Conservation (phyloP, 2,113 vertebrate genomes). For the Proterorhinus semilunaris region DNA sequence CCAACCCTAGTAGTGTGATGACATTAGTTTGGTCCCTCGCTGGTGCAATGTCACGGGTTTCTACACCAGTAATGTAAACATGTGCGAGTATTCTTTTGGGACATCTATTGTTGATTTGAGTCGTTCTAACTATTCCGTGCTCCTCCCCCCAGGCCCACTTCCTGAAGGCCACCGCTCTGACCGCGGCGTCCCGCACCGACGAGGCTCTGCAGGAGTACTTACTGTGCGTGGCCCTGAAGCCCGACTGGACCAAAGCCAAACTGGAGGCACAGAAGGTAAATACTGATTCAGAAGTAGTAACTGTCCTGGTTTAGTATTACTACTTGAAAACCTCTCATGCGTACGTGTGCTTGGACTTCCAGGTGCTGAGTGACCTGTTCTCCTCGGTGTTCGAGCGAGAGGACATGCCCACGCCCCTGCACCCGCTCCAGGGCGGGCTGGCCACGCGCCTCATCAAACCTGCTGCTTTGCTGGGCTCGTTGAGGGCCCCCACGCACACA, state of each 20-base stretch:
- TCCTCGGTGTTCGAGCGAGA: slow-evolving; percentile 87
- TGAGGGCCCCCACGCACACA: slow-evolving; percentile 64
- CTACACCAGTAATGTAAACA: too few species aligned
- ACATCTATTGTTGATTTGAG: background rate
- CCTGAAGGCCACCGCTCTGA: slow-evolving; percentile 85
- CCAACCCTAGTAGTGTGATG: too few species aligned
- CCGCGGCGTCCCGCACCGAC: slow-evolving; percentile 79
- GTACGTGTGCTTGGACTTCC: background rate
- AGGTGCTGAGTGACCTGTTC: slow-evolving; percentile 91
- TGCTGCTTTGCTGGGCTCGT: slow-evolving; percentile 73
- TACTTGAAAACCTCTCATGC: background rate
- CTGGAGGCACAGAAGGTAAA: slow-evolving; percentile 88
- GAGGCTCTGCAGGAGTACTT: slow-evolving; percentile 90
- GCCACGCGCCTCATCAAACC: slow-evolving; percentile 79
- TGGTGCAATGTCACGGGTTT: too few species aligned
- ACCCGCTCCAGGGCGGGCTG: slow-evolving; percentile 70
- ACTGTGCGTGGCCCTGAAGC: slow-evolving; percentile 87
- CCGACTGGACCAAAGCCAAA: slow-evolving; percentile 86
- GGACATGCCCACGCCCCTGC: slow-evolving; percentile 75
- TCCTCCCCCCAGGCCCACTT: slow-evolving; percentile 79
- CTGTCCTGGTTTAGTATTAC: too few species aligned
- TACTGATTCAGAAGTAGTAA: background rate
- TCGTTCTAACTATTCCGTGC: background rate
- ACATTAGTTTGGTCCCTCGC: too few species aligned
- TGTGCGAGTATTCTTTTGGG: too few species aligned